phyloP scores from a whole-genome alignment of 2,113 vertebrate genomes.

The Cromileptes altivelis region DNA sequence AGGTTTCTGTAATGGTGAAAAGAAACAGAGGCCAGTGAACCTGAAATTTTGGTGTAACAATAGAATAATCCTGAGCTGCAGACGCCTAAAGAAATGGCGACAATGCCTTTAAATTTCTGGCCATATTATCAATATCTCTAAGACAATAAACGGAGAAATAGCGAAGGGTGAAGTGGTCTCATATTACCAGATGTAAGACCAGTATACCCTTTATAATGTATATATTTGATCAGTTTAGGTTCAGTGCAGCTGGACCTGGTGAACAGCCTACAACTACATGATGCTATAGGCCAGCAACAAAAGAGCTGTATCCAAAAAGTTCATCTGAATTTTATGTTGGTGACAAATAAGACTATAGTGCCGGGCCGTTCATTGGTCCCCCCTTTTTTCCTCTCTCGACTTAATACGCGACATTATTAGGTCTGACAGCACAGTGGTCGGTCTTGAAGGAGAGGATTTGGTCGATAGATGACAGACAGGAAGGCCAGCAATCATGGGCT shows the following conservation, averaged over 20 bases:
- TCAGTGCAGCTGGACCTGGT: neutral
- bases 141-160: neutral
- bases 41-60: neutral
- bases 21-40: neutral
- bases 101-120: neutral
- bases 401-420: constrained; percentile 96
- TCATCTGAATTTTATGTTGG: constrained; percentile 84
- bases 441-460: constrained; percentile 97
- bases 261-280: neutral
- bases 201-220: neutral
- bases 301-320: constrained; percentile 57
- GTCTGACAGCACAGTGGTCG: constrained; percentile 98
- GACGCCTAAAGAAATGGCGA: neutral
- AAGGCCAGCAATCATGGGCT: constrained; percentile 99
- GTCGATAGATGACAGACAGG: constrained; percentile 99
- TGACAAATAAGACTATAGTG: constrained; percentile 91
- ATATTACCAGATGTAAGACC: neutral
- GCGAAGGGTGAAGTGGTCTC: neutral
- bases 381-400: constrained; percentile 76
- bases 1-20: constrained; percentile 1
- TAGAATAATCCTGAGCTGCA: neutral
- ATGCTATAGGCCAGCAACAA: constrained; percentile 34
- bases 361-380: constrained; percentile 54
- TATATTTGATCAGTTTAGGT: constrained; percentile 9
- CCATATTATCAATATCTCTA: neutral